phyloP scores from a whole-genome alignment of 2,888 invertebrate species.

The Caenorhabditis zanzibari region DNA sequence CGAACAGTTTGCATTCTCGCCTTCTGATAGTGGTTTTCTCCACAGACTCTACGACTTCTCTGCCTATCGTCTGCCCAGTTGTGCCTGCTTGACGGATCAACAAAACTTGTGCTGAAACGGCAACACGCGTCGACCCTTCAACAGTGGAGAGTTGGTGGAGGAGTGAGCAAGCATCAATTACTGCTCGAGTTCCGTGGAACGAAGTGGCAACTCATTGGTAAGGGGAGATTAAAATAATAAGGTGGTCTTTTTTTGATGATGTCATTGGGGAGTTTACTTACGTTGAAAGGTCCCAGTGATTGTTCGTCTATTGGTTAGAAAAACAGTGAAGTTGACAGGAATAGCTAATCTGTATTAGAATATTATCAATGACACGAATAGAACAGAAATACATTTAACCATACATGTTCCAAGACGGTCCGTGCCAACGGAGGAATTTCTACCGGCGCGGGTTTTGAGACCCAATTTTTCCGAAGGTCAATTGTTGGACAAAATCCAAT shows the following conservation, averaged over 20 bases:
- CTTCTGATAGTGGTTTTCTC: constrained; percentile 59
- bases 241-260: background rate
- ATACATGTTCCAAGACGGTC: too few species aligned
- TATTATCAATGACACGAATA: too few species aligned
- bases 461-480: too few species aligned
- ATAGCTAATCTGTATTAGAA: too few species aligned
- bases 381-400: too few species aligned
- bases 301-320: background rate
- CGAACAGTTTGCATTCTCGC: constrained; percentile 43
- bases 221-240: constrained; percentile 41
- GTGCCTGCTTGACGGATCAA: constrained; percentile 87
- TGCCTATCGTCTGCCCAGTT: constrained; percentile 87
- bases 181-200: constrained; percentile 87
- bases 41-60: constrained; percentile 86
- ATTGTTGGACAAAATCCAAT: too few species aligned
- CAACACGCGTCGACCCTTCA: constrained; percentile 86
- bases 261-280: too few species aligned
- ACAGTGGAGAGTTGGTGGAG: constrained; percentile 87
- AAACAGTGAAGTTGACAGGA: background rate
- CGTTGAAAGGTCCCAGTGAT: too few species aligned
- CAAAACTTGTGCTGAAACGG: constrained; percentile 86
- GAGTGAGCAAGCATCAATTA: constrained; percentile 87
- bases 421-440: too few species aligned
- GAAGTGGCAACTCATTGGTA: constrained; percentile 85
- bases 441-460: too few species aligned